Base-by-base conservation (phyloP, 2,888 invertebrate species). In the Carpatolechia fugitivella region DNA sequence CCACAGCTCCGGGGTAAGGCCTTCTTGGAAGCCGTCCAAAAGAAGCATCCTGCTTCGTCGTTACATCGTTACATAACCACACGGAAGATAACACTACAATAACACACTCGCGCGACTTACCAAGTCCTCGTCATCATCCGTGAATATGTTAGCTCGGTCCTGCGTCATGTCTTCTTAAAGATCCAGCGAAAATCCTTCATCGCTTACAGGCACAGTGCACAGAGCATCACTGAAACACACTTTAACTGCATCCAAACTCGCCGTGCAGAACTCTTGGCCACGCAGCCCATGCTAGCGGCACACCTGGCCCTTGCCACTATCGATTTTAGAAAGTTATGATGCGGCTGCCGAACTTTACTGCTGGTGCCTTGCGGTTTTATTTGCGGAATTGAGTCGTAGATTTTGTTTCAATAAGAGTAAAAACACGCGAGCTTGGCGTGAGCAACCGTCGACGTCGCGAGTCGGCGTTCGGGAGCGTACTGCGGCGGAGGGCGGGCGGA, bases 41-140 rank as follows among this genome's bases (percentile, higher is more conserved):
- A 54, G 54, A 47, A 51, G 14, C 33, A 36, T 40, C 35, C n/a
- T n/a, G n/a, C n/a, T n/a, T n/a, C n/a, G n/a, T n/a, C n/a, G n/a
- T n/a, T n/a, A n/a, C n/a, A n/a, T 49, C 35, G 44, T 56, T 57
- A 54, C 56, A 57, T 56, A 56, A 56, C 44, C 24, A 29, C 41
- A 35, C 33, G 10, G 11, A 50, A 50, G 50, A 36, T 18, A 36
- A 24, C 6, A 20, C 30, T 35, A 29, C 16, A 40, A 30, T 16
- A 30, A 14, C 11, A 16, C 11, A 16, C 3, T 11, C 13, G 16
- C n/a, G 8, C 5, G 0, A 70, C 87, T 77, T 66, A 89, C 89
- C 87, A 90, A 69, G 59, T 90, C 89, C 74, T 90, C 89, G 64
- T 88, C 87, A 60, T 87, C 85, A 63, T 89, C 89, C 29, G 85